phyloP scores from a whole-genome alignment of 2,888 invertebrate genomes.

The Eristalis pertinax region DNA sequence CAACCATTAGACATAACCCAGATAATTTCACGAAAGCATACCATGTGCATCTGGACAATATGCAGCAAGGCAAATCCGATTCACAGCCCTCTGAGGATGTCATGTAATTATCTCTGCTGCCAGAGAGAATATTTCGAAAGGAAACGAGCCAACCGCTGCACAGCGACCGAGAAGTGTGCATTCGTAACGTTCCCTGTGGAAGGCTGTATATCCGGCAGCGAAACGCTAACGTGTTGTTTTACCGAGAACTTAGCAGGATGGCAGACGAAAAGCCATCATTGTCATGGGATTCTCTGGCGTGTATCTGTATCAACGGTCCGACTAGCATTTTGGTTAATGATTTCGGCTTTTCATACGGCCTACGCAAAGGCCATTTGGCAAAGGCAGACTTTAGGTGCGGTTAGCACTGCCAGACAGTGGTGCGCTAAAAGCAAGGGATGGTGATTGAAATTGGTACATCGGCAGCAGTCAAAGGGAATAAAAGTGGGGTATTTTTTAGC shows the following conservation, averaged over 20 bases:
- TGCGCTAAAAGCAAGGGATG: too few relatives aligned
- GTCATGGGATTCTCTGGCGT: not conserved
- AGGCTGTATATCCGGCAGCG: slow-evolving; percentile 10
- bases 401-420: too few relatives aligned
- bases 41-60: slow-evolving; percentile 13
- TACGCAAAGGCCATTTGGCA: too few relatives aligned
- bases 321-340: not conserved
- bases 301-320: not conserved
- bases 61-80: slow-evolving; percentile 1
- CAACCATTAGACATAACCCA: not conserved
- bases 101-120: not conserved
- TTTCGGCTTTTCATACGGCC: not conserved
- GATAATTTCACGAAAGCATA: slow-evolving; percentile 6
- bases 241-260: not conserved
- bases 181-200: slow-evolving; percentile 16
- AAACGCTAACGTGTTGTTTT: slow-evolving; percentile 23
- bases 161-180: not conserved
- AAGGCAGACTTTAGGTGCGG: too few relatives aligned
- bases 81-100: not conserved
- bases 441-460: too few relatives aligned
- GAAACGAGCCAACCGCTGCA: not conserved
- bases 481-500: too few relatives aligned
- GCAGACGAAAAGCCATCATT: not conserved
- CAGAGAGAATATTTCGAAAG: not conserved
- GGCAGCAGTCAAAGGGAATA: too few relatives aligned